These are phyloP conservation scores for Leucoraja erinaceus DNA, from an alignment of 2,113 vertebrate genomes.

Conservation along the genomic window DNA sequence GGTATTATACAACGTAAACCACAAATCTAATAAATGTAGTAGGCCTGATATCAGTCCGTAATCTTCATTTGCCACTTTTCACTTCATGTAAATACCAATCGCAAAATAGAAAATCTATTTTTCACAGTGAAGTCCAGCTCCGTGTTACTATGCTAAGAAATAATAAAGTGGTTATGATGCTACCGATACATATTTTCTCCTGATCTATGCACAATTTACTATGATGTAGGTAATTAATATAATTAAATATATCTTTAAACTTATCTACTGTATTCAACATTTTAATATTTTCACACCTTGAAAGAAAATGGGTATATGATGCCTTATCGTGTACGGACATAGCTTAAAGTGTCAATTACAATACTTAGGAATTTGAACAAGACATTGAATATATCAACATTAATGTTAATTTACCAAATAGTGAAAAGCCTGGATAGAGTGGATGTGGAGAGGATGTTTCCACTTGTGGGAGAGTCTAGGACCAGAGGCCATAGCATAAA, in stretches of 20 bases:
- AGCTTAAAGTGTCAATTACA: conserved; percentile 15
- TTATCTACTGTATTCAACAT: neutral
- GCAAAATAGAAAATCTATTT: neutral
- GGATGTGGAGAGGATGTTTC: too few relatives aligned
- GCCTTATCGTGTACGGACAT: neutral
- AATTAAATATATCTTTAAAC: neutral
- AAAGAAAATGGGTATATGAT: neutral
- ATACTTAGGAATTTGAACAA: neutral
- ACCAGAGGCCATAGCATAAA: too few relatives aligned
- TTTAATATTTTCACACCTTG: conserved; percentile 23
- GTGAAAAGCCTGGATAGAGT: too few relatives aligned
- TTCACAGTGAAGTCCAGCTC: neutral
- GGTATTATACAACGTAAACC: too few relatives aligned
- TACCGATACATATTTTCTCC: neutral
- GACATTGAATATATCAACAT: neutral
- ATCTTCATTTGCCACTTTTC: neutral
- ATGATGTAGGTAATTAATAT: neutral
- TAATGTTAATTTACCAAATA: neutral
- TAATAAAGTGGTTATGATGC: neutral
- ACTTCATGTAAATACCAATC: neutral
- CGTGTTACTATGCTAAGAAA: neutral
- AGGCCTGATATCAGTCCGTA: neutral
- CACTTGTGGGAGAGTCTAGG: too few relatives aligned
- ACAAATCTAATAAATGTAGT: neutral
- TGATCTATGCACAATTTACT: neutral